These are phyloP conservation scores for Loripinus fragilis DNA, from an alignment of 2,888 invertebrate species.

Conservation along the genomic window DNA sequence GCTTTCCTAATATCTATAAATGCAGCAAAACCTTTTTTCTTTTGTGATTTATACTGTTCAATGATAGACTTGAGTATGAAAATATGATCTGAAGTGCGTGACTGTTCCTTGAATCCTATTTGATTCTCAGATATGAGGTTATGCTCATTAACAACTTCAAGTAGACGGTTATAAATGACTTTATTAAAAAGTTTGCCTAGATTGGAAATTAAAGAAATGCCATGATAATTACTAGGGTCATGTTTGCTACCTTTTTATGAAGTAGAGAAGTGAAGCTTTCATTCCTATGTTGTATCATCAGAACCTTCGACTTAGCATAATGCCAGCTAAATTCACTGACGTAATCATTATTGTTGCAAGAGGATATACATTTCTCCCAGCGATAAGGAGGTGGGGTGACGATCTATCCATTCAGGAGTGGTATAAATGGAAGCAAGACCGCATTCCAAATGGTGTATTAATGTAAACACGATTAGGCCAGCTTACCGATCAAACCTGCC, in stretches of 20 bases:
- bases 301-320: no score
- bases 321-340: no score
- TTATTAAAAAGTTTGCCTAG: constrained; percentile 37
- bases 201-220: constrained; percentile 20
- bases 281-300: no score
- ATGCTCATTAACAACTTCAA: constrained; percentile 12
- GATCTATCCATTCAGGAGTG: no score
- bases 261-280: not conserved
- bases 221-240: constrained; percentile 28
- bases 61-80: constrained; percentile 34
- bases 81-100: constrained; percentile 32
- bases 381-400: no score
- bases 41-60: constrained; percentile 26
- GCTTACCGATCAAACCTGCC: no score
- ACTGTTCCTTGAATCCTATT: constrained; percentile 25
- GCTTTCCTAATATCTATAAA: constrained; percentile 42
- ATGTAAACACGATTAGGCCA: no score
- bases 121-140: constrained; percentile 25
- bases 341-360: no score
- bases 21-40: constrained; percentile 29
- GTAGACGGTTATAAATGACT: constrained; percentile 12
- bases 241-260: constrained; percentile 1
- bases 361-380: no score
- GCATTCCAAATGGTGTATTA: no score
- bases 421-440: no score